Conservation (phyloP, 2,797 vertebrate species). For the Urocyon cinereoargenteus region DNA sequence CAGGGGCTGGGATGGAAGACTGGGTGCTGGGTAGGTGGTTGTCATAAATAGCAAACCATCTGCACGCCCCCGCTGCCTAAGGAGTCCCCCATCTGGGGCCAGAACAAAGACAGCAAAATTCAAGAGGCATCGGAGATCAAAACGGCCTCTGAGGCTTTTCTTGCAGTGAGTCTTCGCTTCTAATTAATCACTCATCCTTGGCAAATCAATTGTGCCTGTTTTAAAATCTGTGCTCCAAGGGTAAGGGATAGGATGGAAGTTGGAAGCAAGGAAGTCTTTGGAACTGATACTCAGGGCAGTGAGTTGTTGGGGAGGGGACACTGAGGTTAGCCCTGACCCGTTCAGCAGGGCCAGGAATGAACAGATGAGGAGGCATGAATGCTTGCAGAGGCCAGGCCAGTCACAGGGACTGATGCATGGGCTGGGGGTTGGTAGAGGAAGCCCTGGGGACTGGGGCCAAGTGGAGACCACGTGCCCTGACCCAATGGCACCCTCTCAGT, state of each 20-base stretch:
- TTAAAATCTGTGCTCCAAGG: not conserved
- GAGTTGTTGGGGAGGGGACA: not conserved
- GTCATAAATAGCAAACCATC: slow-evolving; percentile 55
- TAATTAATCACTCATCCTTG: not conserved
- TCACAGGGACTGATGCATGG: accelerated
- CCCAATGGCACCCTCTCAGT: not conserved
- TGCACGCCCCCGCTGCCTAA: not conserved
- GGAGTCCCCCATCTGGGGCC: not conserved
- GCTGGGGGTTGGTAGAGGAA: too few species aligned
- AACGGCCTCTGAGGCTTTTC: not conserved
- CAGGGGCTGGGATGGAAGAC: not conserved
- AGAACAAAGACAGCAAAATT: slow-evolving; percentile 42
- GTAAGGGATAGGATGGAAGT: not conserved
- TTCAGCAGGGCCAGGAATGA: not conserved
- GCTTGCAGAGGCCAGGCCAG: not conserved
- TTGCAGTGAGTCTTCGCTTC: accelerated
- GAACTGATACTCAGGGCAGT: not conserved
- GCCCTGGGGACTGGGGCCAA: not conserved
- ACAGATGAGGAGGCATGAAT: accelerated
- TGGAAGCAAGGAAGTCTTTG: not conserved
- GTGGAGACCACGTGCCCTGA: too few species aligned
- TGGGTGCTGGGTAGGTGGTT: not conserved
- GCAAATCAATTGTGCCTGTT: not conserved
- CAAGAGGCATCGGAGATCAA: not conserved
- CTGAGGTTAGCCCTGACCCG: not conserved